These are phyloP conservation scores for Drosophila orena DNA, from an alignment of 1,140 invertebrate species.

Conservation along the genomic window DNA sequence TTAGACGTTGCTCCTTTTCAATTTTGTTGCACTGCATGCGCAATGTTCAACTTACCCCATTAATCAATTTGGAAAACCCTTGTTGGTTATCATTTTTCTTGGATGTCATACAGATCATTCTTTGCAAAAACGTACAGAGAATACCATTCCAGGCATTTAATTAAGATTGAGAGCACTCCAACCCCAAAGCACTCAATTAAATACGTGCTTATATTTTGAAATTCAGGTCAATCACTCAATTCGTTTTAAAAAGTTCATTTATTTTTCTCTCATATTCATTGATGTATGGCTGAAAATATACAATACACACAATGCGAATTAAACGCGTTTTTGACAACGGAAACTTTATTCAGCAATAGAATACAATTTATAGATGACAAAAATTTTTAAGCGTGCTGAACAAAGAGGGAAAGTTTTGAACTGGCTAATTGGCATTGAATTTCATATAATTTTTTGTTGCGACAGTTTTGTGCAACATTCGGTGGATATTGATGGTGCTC, in stretches of 20 bases:
- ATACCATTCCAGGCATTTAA: constrained; percentile 5
- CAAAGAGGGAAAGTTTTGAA: constrained; percentile 5
- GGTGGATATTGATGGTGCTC: background rate
- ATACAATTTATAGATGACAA: constrained; percentile 1
- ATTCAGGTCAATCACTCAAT: constrained; percentile 1
- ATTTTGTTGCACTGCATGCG: constrained; percentile 19
- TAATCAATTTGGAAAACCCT: constrained; percentile 27
- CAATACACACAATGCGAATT: background rate
- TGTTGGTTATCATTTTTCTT: constrained; percentile 31
- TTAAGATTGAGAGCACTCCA: background rate
- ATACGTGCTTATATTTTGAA: background rate
- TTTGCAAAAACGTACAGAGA: background rate
- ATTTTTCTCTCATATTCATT: constrained; percentile 18
- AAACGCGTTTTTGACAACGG: constrained; percentile 17
- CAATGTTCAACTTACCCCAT: constrained; percentile 25
- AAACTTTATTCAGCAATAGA: background rate
- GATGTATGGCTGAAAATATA: constrained; percentile 7
- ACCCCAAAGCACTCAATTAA: constrained; percentile 12
- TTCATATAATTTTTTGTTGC: background rate
- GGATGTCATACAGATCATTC: background rate
- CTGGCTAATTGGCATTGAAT: constrained; percentile 47
- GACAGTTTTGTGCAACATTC: constrained; percentile 26
- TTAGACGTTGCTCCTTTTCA: constrained; percentile 21
- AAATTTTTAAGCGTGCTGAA: background rate
- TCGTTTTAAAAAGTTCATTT: constrained; percentile 35